These are phyloP conservation scores for Lycaon pictus DNA, from an alignment of 2,113 vertebrate genomes.

Conservation along the genomic window DNA sequence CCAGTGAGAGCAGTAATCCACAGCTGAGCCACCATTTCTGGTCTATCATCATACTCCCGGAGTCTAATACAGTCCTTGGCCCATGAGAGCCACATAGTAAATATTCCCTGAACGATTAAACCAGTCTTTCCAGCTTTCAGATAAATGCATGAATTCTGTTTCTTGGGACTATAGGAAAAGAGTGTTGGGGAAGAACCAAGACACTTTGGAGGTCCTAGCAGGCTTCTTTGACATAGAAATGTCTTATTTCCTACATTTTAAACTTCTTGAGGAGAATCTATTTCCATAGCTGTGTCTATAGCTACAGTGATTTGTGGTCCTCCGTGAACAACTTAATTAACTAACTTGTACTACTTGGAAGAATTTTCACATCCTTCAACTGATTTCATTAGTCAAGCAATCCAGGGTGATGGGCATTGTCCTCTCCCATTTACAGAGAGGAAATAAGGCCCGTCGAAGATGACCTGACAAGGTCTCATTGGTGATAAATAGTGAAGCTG, in stretches of 20 bases:
- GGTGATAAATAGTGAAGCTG: not conserved
- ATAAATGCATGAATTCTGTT: not conserved
- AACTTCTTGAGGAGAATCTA: conserved; percentile 11
- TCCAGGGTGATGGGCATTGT: not conserved
- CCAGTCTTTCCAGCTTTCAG: not conserved
- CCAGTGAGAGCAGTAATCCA: not conserved
- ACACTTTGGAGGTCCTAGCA: not conserved
- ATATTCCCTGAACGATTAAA: not conserved
- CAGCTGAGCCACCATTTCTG: not conserved
- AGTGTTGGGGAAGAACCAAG: not conserved
- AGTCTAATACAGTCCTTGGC: too few relatives aligned
- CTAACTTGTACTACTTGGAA: not conserved
- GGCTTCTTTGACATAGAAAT: not conserved
- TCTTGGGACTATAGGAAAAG: not conserved
- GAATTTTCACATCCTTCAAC: not conserved
- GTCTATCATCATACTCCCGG: not conserved
- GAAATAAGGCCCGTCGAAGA: not conserved
- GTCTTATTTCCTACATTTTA: conserved; percentile 8
- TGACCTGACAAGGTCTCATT: not conserved
- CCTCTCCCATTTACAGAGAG: not conserved
- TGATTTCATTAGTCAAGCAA: not conserved
- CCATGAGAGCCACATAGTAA: not conserved
- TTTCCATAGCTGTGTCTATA: not conserved
- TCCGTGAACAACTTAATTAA: not conserved
- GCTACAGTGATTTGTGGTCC: not conserved